Conservation (phyloP, 2,888 invertebrate genomes). For the Pheosia gnoma region DNA sequence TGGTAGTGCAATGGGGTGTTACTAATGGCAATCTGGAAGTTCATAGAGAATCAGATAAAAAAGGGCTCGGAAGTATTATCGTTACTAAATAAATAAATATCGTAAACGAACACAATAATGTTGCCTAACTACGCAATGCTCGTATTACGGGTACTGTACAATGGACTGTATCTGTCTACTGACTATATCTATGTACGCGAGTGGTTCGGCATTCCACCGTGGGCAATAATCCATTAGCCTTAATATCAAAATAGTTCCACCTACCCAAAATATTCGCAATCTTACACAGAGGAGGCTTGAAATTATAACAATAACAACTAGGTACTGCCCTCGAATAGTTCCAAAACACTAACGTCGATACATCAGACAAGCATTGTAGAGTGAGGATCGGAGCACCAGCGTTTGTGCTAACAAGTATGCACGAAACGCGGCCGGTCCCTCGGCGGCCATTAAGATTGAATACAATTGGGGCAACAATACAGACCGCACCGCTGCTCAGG, state of each 20-base stretch:
- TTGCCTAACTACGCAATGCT: too few species aligned
- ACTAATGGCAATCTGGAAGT: too few species aligned
- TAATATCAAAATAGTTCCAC: background rate
- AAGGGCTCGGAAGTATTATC: too few species aligned
- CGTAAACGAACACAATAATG: too few species aligned
- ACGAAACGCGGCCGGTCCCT: constrained; percentile 24
- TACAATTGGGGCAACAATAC: constrained; percentile 29
- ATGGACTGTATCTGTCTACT: too few species aligned
- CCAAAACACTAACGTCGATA: background rate
- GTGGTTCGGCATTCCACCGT: background rate
- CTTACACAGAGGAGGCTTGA: background rate
- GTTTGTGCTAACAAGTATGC: constrained; percentile 27
- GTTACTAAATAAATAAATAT: too few species aligned
- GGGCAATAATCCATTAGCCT: background rate
- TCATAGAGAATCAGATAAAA: too few species aligned
- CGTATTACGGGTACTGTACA: too few species aligned
- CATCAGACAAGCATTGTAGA: background rate
- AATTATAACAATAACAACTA: constrained; percentile 4
- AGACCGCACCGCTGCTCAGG: constrained; percentile 4
- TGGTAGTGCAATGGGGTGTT: too few species aligned
- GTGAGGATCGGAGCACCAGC: background rate
- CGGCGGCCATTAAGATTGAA: constrained; percentile 25
- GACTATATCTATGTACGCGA: too few species aligned
- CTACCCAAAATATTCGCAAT: background rate
- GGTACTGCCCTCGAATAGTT: constrained; percentile 3